These are phyloP conservation scores for Ophion ellenae DNA, from an alignment of 2,888 invertebrate species.

Conservation along the genomic window DNA sequence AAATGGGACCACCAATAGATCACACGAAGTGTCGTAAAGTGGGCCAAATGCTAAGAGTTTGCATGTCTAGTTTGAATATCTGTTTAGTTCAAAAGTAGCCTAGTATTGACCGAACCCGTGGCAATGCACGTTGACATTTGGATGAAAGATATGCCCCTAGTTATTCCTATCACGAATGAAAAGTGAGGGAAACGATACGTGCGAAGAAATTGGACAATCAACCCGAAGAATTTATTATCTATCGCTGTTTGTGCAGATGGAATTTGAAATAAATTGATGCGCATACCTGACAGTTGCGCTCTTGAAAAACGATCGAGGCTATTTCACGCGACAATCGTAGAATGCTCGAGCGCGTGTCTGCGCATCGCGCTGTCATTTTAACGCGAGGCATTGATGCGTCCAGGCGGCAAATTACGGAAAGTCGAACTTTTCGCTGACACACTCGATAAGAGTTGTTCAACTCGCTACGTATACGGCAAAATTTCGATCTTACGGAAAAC, in stretches of 20 bases:
- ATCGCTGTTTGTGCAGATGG: conserved; percentile 29
- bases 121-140: background rate
- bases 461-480: background rate
- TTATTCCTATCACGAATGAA: background rate
- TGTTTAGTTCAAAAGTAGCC: background rate
- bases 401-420: conserved; percentile 10
- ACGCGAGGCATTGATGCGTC: background rate
- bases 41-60: background rate
- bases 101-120: background rate
- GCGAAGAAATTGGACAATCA: background rate
- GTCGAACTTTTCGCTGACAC: conserved; percentile 22
- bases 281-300: background rate
- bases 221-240: background rate
- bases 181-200: background rate
- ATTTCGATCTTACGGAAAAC: background rate
- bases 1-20: background rate
- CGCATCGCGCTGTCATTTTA: conserved; percentile 4
- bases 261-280: conserved; percentile 18
- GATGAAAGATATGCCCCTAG: background rate
- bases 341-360: background rate
- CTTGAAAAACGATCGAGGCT: background rate
- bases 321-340: conserved; percentile 1
- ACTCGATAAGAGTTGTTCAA: background rate
- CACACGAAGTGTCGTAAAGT: background rate
- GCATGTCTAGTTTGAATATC: background rate